Conservation (phyloP, 2,797 vertebrate species). For the Harpagifer antarcticus region DNA sequence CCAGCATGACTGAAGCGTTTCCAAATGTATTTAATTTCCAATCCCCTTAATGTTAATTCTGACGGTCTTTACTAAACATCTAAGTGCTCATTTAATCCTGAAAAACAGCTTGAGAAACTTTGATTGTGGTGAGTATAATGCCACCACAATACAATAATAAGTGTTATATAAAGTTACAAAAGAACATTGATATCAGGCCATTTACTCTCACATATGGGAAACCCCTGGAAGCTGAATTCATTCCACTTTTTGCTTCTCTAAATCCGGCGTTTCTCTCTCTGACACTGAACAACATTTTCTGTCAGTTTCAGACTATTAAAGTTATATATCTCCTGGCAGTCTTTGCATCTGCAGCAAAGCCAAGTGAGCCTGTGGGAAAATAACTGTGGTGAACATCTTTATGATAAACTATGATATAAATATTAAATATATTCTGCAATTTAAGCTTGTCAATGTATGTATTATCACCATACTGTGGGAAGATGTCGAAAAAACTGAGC, state of each 20-base stretch:
- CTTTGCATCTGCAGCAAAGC: slow-evolving; percentile 25
- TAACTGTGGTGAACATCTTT: not conserved
- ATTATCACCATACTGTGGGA: not conserved
- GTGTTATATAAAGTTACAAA: not conserved
- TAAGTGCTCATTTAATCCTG: slow-evolving; percentile 7
- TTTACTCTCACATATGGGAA: not conserved
- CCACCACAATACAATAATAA: not conserved
- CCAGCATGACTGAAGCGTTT: not conserved
- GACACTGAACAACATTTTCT: not conserved
- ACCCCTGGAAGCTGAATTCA: not conserved
- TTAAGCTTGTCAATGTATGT: not conserved
- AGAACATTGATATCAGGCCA: not conserved
- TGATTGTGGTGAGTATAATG: not conserved
- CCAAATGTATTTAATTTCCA: slow-evolving; percentile 11
- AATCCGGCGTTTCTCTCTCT: not conserved
- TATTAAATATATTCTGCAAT: slow-evolving; percentile 13
- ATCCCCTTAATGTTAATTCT: slow-evolving; percentile 26
- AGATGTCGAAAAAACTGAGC: not conserved
- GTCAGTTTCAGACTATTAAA: slow-evolving; percentile 14
- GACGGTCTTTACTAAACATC: not conserved
- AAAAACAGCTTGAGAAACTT: slow-evolving; percentile 20
- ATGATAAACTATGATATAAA: slow-evolving; percentile 16
- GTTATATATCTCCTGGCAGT: slow-evolving; percentile 28
- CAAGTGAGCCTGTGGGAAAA: slow-evolving; percentile 26
- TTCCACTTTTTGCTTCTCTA: not conserved